phyloP scores from a whole-genome alignment of 2,113 vertebrate species.

The Progne subis region DNA sequence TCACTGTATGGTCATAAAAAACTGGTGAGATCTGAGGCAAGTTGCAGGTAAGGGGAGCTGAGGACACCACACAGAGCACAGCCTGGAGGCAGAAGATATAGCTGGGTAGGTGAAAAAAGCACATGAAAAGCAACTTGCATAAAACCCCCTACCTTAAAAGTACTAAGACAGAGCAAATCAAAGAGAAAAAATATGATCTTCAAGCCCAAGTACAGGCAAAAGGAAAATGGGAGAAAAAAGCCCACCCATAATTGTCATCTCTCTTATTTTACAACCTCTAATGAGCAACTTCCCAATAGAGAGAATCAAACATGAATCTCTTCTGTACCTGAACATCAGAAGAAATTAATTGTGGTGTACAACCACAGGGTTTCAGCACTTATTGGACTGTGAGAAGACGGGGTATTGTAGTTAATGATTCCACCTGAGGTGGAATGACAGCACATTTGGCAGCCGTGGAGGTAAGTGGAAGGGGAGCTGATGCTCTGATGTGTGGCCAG shows the following conservation, averaged over 20 bases:
- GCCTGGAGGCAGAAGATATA: neutral
- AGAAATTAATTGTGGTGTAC: neutral
- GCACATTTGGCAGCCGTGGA: neutral
- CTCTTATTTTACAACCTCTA: neutral
- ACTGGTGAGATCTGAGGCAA: neutral
- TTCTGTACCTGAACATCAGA: constrained; percentile 12
- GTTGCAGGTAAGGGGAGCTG: neutral
- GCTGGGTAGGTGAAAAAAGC: neutral
- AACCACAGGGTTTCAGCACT: neutral
- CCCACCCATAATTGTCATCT: neutral
- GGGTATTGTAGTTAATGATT: constrained; percentile 37
- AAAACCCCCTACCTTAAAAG: neutral
- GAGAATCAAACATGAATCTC: neutral
- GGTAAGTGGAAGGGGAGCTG: neutral
- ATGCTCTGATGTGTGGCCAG: neutral
- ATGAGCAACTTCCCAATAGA: constrained; percentile 20
- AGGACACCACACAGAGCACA: neutral
- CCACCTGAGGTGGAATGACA: neutral
- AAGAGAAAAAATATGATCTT: neutral
- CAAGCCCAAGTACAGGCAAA: neutral
- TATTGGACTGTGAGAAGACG: neutral
- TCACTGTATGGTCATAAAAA: neutral
- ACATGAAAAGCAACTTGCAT: neutral
- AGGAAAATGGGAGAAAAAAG: neutral
- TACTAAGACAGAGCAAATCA: constrained; percentile 10